Conservation (phyloP, 2,797 vertebrate species). For the Channa striata region DNA sequence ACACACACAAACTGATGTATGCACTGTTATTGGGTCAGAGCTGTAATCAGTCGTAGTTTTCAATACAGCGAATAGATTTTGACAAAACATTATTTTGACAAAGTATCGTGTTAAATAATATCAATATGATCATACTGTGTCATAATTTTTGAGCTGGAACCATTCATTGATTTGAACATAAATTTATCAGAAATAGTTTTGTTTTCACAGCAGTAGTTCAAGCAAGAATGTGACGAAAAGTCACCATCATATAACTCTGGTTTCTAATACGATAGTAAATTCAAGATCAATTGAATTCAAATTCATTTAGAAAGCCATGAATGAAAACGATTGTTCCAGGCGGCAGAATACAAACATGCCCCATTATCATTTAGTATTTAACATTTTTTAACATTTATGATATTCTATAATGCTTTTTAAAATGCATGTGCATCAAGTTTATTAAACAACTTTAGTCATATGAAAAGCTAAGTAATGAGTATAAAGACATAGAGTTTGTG, state of each 20-base stretch:
- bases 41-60: not conserved
- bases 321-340: not conserved
- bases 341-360: not conserved
- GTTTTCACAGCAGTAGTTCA: too few relatives aligned
- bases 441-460: not conserved
- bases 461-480: not conserved
- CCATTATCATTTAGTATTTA: too few relatives aligned
- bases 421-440: not conserved
- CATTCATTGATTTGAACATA: too few relatives aligned
- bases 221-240: not conserved
- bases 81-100: not conserved
- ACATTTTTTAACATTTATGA: too few relatives aligned
- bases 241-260: too few relatives aligned
- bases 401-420: not conserved
- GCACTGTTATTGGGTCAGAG: too few relatives aligned
- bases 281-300: not conserved
- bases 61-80: not conserved
- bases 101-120: not conserved
- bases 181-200: not conserved
- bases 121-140: too few relatives aligned
- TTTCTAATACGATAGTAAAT: not conserved
- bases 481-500: not conserved
- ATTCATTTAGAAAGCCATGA: not conserved
- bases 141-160: too few relatives aligned
- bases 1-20: too few relatives aligned